phyloP scores from a whole-genome alignment of 2,797 vertebrate genomes.

The Enteromius fasciolatus region DNA sequence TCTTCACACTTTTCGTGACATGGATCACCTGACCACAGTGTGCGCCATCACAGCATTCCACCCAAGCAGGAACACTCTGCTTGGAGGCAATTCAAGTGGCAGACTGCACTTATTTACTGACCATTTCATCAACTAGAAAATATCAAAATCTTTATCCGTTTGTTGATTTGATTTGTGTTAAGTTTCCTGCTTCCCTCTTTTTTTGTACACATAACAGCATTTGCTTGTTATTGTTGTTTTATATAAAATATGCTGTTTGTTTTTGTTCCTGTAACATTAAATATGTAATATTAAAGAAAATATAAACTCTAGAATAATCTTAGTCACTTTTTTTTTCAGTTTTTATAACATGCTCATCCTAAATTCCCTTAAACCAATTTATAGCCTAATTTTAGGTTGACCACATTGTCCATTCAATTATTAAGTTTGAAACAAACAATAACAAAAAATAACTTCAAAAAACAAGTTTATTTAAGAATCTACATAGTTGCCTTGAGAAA shows the following conservation, averaged over 20 bases:
- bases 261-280: constrained; percentile 6
- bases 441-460: constrained; percentile 40
- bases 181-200: not conserved
- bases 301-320: not conserved
- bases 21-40: constrained; percentile 74
- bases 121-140: constrained; percentile 12
- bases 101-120: constrained; percentile 82
- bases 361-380: not conserved
- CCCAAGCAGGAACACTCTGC: constrained; percentile 77
- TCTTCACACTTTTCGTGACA: constrained; percentile 73
- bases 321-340: not conserved
- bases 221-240: not conserved
- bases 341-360: not conserved
- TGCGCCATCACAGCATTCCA: constrained; percentile 83
- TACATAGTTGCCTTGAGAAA: constrained; percentile 48
- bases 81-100: constrained; percentile 84
- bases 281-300: constrained; percentile 14
- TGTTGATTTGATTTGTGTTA: not conserved
- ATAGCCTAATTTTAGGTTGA: not conserved
- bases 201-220: not conserved
- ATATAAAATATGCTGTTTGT: not conserved
- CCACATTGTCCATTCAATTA: not conserved
- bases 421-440: not conserved
- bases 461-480: constrained; percentile 56
- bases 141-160: not conserved